Evolutionary conservation across 35 echinoderm and acorn worm species (phyloP), one percentile per base, ranked within the genome.

Genomic region (Lytechinus variegatus): DNA sequence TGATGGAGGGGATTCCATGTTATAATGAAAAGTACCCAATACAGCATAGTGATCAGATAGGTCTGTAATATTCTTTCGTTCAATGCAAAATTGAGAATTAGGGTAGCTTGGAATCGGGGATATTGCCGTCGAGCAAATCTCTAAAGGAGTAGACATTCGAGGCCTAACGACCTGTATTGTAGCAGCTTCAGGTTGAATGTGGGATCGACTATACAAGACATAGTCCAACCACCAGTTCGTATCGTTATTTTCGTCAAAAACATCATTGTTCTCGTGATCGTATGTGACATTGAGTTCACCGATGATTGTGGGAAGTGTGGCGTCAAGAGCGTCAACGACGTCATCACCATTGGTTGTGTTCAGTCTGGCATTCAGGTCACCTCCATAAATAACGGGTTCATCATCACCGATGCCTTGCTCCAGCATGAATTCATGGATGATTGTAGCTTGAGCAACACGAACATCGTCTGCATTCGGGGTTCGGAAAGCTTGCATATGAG

Each of bases 1-100:
- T 6, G 66, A 6, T 7, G 66, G 8, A 79, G 66, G 66, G 8
- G 66, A 79, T 14, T 79, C 6, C 66, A 79, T 79, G n/a, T 97
- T 60, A 27, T 93, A 97, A 57, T 97, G 93, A 92, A 96, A 97
- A 10, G 89, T 89, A 13, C 97, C 97, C 9, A 97, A 54, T 2
- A 97, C 97, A 27, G 97, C 97, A 54, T 95, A 97, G 71, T 97
- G 97, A 95, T 97, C 97, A 9, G 97, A 96, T 9, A 97, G 89
- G 61, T 97, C 97, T 8, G 97, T 95, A 28, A 97, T 93, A 28
- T 95, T 96, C 56, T 56, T 95, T 3, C 56, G 29, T 27, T 55
- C 55, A 10, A 33, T 53, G 61, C 97, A 97, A 27, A 27, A 7
- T 12, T 87, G 8, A 27, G 86, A 79, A 7, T 96, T 61, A 1